Base-by-base conservation (phyloP, 2,888 invertebrate species). In the Stenichneumon culpator region DNA sequence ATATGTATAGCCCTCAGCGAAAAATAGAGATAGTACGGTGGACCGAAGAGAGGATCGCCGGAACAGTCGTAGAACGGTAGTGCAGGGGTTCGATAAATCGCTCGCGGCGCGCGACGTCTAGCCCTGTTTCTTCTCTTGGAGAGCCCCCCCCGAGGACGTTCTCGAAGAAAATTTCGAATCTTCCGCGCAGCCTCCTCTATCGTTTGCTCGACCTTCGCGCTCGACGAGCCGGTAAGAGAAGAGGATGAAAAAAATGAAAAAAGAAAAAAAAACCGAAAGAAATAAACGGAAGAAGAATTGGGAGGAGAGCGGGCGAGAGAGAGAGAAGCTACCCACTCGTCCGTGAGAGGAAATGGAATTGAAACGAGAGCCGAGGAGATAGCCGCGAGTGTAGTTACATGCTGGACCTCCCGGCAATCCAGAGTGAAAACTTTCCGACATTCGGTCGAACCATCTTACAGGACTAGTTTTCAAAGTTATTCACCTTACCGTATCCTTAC, bases 331-430 rank as follows among this genome's bases (percentile, higher is more conserved):
- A 74, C 65, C 68, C 80, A 60, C 74, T 73, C 47, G 80, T 68
- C 57, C 80, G 65, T 65, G 79, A 72, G 80, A 84, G 86, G 79
- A 81, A 86, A 86, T 78, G 86, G 77, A 86, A 84, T 86, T 86
- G 86, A 84, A 86, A 84, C 81, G 79, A 83, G 63, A 81, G 68
- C 44, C 65, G 44, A 19, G 75, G 72, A 72, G 73, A 57, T 73
- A 57, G 65, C 67, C 28, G 67, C 67, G 79, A 54, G 73, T 57
- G 80, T 67, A 80, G 79, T 80, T 80, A 80, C 79, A 72, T 54
- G 52, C 72, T 73, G 65, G 32, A 36, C 67, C 52, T 57, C 60
- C 28, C 28, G 28, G 73, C 65, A 54, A 75, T n/a, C 36, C 78
- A 19, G 54, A 82, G 86, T 84, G 84, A 86, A 86, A 86, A 86